phyloP scores from a whole-genome alignment of 2,797 vertebrate species.

The Silurus aristotelis region DNA sequence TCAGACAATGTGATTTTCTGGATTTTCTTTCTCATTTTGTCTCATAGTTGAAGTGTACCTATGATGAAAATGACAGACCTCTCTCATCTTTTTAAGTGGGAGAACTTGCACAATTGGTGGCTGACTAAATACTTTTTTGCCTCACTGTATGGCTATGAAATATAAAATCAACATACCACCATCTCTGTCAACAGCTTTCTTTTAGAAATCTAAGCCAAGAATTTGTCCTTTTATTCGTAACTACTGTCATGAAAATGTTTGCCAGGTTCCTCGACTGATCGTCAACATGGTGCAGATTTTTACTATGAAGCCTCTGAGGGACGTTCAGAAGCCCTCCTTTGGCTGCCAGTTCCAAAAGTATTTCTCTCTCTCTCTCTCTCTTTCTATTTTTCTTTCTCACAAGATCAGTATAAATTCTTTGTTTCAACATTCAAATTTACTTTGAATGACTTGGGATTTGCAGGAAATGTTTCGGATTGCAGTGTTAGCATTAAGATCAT shows the following conservation, averaged over 20 bases:
- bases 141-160: neutral
- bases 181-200: neutral
- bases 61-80: too few species aligned
- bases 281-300: slow-evolving; percentile 72
- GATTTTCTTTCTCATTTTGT: too few species aligned
- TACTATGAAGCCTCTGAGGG: slow-evolving; percentile 61
- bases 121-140: too few species aligned
- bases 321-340: slow-evolving; percentile 56
- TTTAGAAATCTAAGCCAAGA: neutral
- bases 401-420: too few species aligned
- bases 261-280: slow-evolving; percentile 68
- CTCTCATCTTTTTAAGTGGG: too few species aligned
- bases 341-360: slow-evolving; percentile 69
- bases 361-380: neutral
- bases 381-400: neutral
- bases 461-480: too few species aligned
- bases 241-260: neutral
- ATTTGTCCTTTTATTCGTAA: neutral
- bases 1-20: too few species aligned
- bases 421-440: too few species aligned
- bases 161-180: neutral
- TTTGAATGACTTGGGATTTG: too few species aligned
- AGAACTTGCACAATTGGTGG: too few species aligned
- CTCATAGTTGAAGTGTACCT: too few species aligned
- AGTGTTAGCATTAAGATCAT: too few species aligned